A percentile compares a stretch with the other conserved stretches of the same genome.
Conservation (phyloP, 2,888 invertebrate species). For the Crocallis elinguaria region DNA sequence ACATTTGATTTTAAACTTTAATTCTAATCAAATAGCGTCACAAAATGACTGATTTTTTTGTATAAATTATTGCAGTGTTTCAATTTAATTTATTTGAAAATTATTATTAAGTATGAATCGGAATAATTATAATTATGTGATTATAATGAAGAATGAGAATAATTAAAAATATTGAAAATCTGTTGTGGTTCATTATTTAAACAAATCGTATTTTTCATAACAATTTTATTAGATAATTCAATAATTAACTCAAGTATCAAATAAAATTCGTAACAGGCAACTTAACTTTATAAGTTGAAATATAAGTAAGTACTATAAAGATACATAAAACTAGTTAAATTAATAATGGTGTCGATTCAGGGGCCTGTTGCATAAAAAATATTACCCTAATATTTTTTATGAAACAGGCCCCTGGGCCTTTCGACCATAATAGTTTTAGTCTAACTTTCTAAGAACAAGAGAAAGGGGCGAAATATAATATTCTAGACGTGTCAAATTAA, state of each 20-base stretch:
- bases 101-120: slow-evolving; percentile 82
- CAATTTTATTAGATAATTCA: neutral
- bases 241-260: neutral
- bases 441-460: too few relatives aligned
- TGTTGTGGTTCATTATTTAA: slow-evolving; percentile 40
- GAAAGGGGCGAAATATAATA: too few relatives aligned
- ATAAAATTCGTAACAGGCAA: neutral
- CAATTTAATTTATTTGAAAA: slow-evolving; percentile 80
- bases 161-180: slow-evolving; percentile 74
- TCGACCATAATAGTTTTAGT: too few relatives aligned
- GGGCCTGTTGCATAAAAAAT: too few relatives aligned
- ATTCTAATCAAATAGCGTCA: slow-evolving; percentile 81
- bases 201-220: neutral
- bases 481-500: too few relatives aligned
- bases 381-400: too few relatives aligned
- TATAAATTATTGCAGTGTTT: slow-evolving; percentile 83
- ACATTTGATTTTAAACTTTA: slow-evolving; percentile 79
- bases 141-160: slow-evolving; percentile 82
- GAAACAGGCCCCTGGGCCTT: too few relatives aligned
- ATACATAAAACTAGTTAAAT: too few relatives aligned
- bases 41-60: slow-evolving; percentile 82
- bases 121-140: slow-evolving; percentile 83
- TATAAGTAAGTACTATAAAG: too few relatives aligned
- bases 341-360: too few relatives aligned
- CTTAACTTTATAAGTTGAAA: neutral